Conservation (phyloP, 2,797 vertebrate species). For the Macropus fuliginosus region DNA sequence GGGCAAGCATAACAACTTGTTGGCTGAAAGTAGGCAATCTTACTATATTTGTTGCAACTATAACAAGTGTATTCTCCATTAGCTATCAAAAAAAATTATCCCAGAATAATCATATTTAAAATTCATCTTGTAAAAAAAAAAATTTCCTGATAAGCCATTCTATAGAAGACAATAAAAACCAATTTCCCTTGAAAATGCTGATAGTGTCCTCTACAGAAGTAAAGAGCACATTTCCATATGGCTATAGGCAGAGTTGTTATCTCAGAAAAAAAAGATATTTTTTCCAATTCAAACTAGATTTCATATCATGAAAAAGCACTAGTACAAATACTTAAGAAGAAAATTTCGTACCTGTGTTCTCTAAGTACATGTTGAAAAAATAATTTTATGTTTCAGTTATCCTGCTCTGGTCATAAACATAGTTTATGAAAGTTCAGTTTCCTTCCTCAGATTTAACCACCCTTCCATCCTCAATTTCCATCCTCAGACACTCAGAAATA, state of each 20-base stretch:
- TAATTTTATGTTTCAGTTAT: conserved; percentile 41
- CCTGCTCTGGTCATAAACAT: conserved; percentile 39
- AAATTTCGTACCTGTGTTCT: conserved; percentile 29
- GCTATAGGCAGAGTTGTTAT: conserved; percentile 5
- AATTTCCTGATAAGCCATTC: conserved; percentile 51
- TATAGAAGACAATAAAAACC: conserved; percentile 56
- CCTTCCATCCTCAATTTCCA: conserved; percentile 36
- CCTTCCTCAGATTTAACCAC: conserved; percentile 34
- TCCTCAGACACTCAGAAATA: conserved; percentile 50
- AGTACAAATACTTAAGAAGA: conserved; percentile 49
- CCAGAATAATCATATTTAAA: conserved; percentile 56
- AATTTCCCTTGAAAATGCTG: conserved; percentile 49
- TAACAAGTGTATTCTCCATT: conserved; percentile 26
- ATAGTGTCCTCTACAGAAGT: conserved; percentile 44
- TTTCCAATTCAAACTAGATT: conserved; percentile 53
- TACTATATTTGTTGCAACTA: conserved; percentile 40
- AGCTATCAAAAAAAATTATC: conserved; percentile 51
- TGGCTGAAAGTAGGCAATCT: background rate
- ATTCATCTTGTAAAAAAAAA: conserved; percentile 64
- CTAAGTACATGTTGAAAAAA: conserved; percentile 52
- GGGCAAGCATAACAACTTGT: background rate
- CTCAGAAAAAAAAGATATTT: conserved; percentile 36
- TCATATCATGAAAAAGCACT: conserved; percentile 57
- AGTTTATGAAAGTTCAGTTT: conserved; percentile 45
- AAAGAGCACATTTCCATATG: conserved; percentile 50